phyloP scores from a whole-genome alignment of 2,113 vertebrate species.

The Pavo muticus region DNA sequence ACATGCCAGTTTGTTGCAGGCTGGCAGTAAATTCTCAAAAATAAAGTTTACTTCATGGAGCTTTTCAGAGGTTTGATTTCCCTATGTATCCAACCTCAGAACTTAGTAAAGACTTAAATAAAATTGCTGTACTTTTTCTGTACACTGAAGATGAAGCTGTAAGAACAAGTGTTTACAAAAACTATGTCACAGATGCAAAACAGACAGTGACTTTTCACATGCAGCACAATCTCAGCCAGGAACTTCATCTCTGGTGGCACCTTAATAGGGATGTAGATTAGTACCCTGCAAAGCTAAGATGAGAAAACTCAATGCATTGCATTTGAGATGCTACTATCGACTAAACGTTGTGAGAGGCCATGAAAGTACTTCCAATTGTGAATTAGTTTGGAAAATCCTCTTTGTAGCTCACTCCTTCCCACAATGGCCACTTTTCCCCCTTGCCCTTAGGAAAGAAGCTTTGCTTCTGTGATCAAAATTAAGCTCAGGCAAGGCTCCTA shows the following conservation, averaged over 20 bases:
- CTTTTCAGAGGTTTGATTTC: neutral
- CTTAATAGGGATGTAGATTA: neutral
- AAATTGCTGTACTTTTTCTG: neutral
- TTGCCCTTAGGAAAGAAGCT: neutral
- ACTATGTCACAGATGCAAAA: neutral
- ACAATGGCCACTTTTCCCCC: neutral
- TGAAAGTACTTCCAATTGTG: neutral
- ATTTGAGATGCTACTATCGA: neutral
- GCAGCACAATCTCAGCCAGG: neutral
- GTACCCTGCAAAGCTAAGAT: neutral
- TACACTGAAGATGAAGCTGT: neutral
- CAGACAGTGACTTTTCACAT: neutral
- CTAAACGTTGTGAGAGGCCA: neutral
- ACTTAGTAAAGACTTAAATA: neutral
- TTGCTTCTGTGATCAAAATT: constrained; percentile 6
- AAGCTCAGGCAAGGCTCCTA: neutral
- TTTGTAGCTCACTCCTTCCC: neutral
- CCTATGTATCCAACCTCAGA: neutral
- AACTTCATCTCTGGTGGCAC: neutral
- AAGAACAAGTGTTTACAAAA: neutral
- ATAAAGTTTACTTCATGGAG: neutral
- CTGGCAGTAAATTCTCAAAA: neutral
- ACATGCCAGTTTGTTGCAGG: neutral
- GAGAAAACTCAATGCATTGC: neutral
- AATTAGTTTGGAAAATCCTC: neutral